Conservation (phyloP, 2,888 invertebrate species). For the Hipparchia sbordonii region DNA sequence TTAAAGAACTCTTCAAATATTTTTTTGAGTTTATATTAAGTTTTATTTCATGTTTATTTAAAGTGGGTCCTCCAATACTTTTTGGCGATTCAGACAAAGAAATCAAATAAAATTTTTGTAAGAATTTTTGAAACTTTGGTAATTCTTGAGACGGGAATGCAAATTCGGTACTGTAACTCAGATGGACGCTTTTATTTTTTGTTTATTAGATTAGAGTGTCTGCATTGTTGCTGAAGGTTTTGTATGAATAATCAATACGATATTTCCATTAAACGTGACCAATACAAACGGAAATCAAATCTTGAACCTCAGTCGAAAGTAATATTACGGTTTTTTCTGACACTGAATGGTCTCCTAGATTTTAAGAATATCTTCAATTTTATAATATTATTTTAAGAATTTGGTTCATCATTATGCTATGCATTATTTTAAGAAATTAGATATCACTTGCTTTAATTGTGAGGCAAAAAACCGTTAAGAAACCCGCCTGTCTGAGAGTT, state of each 20-base stretch:
- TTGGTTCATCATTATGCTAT: too few relatives aligned
- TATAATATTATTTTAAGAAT: too few relatives aligned
- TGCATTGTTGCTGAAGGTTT: not conserved
- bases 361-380: too few relatives aligned
- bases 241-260: not conserved
- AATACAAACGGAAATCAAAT: not conserved
- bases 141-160: conserved; percentile 29
- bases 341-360: too few relatives aligned
- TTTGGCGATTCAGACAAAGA: conserved; percentile 37
- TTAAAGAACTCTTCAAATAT: conserved; percentile 52
- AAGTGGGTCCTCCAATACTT: conserved; percentile 34
- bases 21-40: conserved; percentile 45
- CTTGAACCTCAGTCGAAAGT: too few relatives aligned
- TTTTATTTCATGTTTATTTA: conserved; percentile 51
- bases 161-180: conserved; percentile 9
- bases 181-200: conserved; percentile 16
- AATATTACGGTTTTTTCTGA: too few relatives aligned
- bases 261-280: not conserved
- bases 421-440: too few relatives aligned
- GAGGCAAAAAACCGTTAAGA: too few relatives aligned
- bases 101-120: conserved; percentile 40
- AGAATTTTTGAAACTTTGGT: conserved; percentile 27
- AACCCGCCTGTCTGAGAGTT: too few relatives aligned
- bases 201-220: conserved; percentile 9
- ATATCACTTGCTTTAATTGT: too few relatives aligned